phyloP scores from a whole-genome alignment of 1,140 invertebrate species.

The Euglossa dilemma region DNA sequence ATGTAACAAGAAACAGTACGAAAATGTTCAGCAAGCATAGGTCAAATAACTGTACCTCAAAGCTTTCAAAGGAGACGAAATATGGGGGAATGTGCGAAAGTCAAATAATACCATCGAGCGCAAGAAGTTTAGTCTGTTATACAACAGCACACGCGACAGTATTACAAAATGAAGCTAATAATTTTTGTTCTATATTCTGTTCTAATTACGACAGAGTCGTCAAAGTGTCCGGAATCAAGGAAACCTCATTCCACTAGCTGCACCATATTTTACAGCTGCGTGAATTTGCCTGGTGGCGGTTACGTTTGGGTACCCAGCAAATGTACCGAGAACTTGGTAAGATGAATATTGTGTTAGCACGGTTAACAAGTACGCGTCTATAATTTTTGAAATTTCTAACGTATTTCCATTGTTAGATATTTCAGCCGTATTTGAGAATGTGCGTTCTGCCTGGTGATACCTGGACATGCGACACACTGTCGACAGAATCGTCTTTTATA shows the following conservation, averaged over 20 bases:
- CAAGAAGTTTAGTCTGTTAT: slow-evolving; percentile 21
- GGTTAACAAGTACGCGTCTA: not conserved
- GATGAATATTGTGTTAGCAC: slow-evolving; percentile 25
- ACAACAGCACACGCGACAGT: slow-evolving; percentile 23
- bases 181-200: slow-evolving; percentile 55
- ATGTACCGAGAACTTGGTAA: slow-evolving; percentile 81
- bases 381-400: not conserved
- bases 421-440: slow-evolving; percentile 79
- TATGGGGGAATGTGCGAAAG: slow-evolving; percentile 66
- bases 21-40: slow-evolving; percentile 9
- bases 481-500: slow-evolving; percentile 34
- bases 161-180: slow-evolving; percentile 54
- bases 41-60: slow-evolving; percentile 71
- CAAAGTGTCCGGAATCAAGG: slow-evolving; percentile 80
- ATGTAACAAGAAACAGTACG: not conserved
- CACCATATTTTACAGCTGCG: slow-evolving; percentile 82
- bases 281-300: slow-evolving; percentile 78
- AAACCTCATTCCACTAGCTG: slow-evolving; percentile 82
- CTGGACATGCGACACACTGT: slow-evolving; percentile 71
- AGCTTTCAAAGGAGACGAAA: slow-evolving; percentile 62
- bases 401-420: slow-evolving; percentile 73
- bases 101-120: slow-evolving; percentile 64
- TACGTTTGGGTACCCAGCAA: slow-evolving; percentile 82
- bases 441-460: slow-evolving; percentile 81
- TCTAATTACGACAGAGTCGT: slow-evolving; percentile 45